Evolutionary conservation across 2,113 vertebrate genomes (phyloP).

Genomic region (Hippocampus mohnikei): DNA sequence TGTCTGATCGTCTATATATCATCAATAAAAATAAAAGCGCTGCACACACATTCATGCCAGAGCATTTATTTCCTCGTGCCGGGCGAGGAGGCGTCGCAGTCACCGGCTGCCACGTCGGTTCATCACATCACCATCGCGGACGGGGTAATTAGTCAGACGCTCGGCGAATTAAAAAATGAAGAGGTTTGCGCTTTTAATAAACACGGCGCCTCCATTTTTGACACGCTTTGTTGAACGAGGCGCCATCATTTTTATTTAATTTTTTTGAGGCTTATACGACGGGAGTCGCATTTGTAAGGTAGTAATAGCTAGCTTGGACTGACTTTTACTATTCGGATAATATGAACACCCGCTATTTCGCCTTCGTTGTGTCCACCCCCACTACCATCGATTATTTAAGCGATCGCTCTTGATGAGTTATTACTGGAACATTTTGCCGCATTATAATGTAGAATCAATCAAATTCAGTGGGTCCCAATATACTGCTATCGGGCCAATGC

Average conservation of each 20-base stretch:
- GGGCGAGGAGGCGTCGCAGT: not conserved
- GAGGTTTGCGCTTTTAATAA: constrained; percentile 42
- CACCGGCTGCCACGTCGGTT: constrained; percentile 42
- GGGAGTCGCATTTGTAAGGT: constrained; percentile 1
- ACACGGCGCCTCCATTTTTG: constrained; percentile 35
- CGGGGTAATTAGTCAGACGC: constrained; percentile 63
- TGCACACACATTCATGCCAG: constrained; percentile 19
- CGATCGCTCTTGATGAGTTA: not conserved
- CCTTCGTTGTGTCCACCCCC: not conserved
- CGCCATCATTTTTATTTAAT: not conserved
- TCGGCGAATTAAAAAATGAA: constrained; percentile 60
- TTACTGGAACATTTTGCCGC: not conserved
- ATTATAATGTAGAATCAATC: no score
- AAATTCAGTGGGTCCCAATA: no score
- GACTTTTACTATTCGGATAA: not conserved
- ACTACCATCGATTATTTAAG: not conserved
- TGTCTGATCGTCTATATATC: not conserved
- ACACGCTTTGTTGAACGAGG: constrained; percentile 46
- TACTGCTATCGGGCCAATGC: no score
- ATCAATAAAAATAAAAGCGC: constrained; percentile 19
- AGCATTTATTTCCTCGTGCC: constrained; percentile 37
- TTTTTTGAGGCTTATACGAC: constrained; percentile 11
- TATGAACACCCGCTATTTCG: not conserved
- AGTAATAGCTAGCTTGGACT: not conserved
- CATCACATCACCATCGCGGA: constrained; percentile 45